These are phyloP conservation scores for Telmatherina bonti DNA, from an alignment of 2,797 vertebrate genomes.

Conservation along the genomic window DNA sequence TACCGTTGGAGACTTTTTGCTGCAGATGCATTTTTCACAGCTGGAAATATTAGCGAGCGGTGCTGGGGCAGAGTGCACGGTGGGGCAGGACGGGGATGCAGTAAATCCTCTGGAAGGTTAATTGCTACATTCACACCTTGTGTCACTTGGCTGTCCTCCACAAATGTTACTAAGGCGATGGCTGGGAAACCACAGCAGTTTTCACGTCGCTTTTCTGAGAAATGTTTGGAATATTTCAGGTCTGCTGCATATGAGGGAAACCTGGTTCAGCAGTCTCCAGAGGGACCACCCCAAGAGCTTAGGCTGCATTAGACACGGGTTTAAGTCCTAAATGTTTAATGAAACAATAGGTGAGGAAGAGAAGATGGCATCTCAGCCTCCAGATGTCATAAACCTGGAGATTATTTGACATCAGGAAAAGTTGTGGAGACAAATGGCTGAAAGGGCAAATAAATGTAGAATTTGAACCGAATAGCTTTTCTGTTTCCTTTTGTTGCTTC, in stretches of 20 bases:
- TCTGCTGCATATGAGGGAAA: too few species aligned
- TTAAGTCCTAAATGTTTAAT: too few species aligned
- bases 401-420: neutral
- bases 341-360: too few species aligned
- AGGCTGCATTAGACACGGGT: too few species aligned
- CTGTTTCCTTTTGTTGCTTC: neutral
- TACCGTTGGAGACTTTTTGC: neutral
- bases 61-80: neutral
- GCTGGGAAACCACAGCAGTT: neutral
- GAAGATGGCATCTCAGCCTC: neutral
- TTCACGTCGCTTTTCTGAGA: too few species aligned
- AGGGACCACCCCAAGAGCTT: too few species aligned
- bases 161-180: neutral
- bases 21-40: neutral
- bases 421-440: neutral
- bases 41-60: neutral
- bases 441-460: neutral
- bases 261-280: too few species aligned
- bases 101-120: slow-evolving; percentile 2
- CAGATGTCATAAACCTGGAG: neutral
- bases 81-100: neutral
- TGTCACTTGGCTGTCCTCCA: neutral
- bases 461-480: too few species aligned
- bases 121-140: neutral
- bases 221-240: too few species aligned